Conservation (phyloP, 2,797 vertebrate genomes). For the Naso thynnoides region DNA sequence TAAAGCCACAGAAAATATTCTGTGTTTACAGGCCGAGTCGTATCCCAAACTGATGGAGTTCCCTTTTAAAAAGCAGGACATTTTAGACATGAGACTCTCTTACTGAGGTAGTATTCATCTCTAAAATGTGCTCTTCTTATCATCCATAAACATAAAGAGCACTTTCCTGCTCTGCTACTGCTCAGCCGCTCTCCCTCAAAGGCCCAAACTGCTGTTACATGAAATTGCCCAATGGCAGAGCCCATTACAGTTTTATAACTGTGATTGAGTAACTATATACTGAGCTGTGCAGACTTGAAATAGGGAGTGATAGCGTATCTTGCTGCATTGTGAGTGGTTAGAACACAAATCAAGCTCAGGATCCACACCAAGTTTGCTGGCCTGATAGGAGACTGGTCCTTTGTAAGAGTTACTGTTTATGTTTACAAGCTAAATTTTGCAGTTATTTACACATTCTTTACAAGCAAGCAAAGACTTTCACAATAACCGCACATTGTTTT, state of each 20-base stretch:
- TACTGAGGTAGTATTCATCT: background rate
- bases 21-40: background rate
- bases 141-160: constrained; percentile 8
- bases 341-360: constrained; percentile 6
- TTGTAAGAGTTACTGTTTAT: constrained; percentile 29
- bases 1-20: background rate
- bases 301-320: constrained; percentile 24
- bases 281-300: constrained; percentile 53
- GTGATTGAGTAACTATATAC: constrained; percentile 49
- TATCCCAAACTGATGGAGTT: background rate
- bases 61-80: background rate
- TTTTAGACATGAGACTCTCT: background rate
- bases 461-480: background rate
- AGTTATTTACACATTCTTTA: constrained; percentile 44
- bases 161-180: background rate
- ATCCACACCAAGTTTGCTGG: constrained; percentile 6
- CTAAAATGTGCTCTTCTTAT: background rate
- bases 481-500: background rate
- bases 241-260: constrained; percentile 34
- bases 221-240: constrained; percentile 32
- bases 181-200: background rate
- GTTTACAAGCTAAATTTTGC: background rate
- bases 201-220: constrained; percentile 18
- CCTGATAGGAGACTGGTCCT: constrained; percentile 1
- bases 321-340: background rate